Evolutionary conservation across 1,140 invertebrate species (phyloP).

Genomic region (Drosophila triauraria): DNA sequence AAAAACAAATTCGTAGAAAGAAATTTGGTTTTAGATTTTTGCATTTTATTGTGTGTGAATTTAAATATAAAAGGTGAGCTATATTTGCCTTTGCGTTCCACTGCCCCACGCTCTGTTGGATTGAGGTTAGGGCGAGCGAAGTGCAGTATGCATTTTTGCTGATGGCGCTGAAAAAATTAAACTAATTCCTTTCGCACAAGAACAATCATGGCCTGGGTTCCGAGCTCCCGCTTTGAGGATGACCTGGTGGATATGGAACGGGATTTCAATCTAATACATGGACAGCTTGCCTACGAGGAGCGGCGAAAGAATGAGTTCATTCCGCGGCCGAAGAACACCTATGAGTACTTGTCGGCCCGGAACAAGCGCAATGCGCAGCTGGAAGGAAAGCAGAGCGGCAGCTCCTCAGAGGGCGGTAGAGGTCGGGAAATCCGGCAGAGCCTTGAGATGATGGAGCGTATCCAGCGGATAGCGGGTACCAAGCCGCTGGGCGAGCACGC

Average conservation of each 20-base stretch:
- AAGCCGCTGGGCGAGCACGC: slow-evolving; percentile 70
- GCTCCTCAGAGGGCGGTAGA: background rate
- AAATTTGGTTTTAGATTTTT: background rate
- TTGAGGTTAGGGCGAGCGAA: slow-evolving; percentile 23
- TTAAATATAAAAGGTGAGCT: slow-evolving; percentile 7
- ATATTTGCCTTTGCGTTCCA: background rate
- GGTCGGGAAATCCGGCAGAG: slow-evolving; percentile 37
- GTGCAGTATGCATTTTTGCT: slow-evolving; percentile 21
- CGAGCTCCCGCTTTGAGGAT: slow-evolving; percentile 68
- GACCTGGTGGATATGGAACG: slow-evolving; percentile 68
- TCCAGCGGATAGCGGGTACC: slow-evolving; percentile 70
- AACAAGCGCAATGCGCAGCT: slow-evolving; percentile 39
- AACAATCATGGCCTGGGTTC: slow-evolving; percentile 68
- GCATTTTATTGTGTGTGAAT: background rate
- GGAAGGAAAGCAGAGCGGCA: background rate
- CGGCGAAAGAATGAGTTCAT: slow-evolving; percentile 15
- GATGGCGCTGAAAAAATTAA: slow-evolving; percentile 6
- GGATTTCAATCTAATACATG: slow-evolving; percentile 54
- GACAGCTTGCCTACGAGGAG: slow-evolving; percentile 51
- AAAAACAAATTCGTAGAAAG: slow-evolving; percentile 7
- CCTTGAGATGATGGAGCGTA: slow-evolving; percentile 63
- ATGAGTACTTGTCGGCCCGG: slow-evolving; percentile 36
- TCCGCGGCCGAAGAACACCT: slow-evolving; percentile 51
- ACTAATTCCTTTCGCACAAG: slow-evolving; percentile 8
- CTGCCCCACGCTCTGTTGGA: background rate